These are phyloP conservation scores for Kradibia gibbosae DNA, from an alignment of 1,140 invertebrate species.

Conservation along the genomic window DNA sequence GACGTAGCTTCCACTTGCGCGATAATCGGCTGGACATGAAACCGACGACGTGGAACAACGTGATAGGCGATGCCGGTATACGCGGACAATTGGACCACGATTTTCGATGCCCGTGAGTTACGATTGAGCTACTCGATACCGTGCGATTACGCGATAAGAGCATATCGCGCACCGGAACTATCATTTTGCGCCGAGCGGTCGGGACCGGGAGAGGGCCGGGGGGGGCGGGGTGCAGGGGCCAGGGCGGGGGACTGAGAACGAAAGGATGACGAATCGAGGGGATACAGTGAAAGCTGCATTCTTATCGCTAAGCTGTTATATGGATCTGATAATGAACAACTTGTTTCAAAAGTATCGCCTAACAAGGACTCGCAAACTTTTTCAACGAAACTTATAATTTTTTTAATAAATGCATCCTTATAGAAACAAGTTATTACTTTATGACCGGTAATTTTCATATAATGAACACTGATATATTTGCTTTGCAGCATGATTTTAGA, in stretches of 20 bases:
- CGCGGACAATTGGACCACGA: background rate
- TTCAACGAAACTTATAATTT: background rate
- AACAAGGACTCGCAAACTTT: background rate
- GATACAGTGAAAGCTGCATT: background rate
- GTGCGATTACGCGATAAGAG: background rate
- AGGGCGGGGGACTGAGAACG: background rate
- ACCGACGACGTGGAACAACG: background rate
- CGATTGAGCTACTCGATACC: background rate
- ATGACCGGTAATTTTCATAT: background rate
- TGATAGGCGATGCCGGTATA: background rate
- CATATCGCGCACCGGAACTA: background rate
- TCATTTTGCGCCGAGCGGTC: background rate
- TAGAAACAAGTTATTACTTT: background rate
- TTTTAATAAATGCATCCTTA: background rate
- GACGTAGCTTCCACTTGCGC: background rate
- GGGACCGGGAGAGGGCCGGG: too few relatives aligned
- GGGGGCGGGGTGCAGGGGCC: too few relatives aligned
- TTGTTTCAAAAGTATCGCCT: background rate
- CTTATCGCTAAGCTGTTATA: slow-evolving; percentile 15
- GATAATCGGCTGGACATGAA: background rate
- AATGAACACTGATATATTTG: background rate
- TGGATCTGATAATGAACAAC: slow-evolving; percentile 2
- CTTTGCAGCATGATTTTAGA: background rate
- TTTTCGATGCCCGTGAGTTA: background rate
- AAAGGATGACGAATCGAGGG: slow-evolving; percentile 14